A percentile compares a stretch with the other conserved stretches of the same genome.
phyloP scores from a whole-genome alignment of 2,888 invertebrate species.

The Oscheius onirici region DNA sequence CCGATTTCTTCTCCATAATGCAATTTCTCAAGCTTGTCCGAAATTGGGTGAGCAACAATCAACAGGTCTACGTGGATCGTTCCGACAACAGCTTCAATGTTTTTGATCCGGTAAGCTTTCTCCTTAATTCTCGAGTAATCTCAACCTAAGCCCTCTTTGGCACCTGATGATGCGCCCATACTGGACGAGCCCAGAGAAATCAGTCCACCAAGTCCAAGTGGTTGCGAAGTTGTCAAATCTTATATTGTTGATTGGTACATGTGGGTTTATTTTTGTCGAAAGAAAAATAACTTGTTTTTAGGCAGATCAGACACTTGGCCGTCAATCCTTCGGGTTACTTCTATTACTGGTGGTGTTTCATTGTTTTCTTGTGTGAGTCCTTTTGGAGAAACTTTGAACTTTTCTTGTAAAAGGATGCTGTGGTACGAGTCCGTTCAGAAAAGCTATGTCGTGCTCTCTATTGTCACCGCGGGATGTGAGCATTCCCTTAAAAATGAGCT shows the following conservation, averaged over 20 bases:
- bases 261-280: neutral
- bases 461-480: too few relatives aligned
- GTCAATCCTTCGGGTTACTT: slow-evolving; percentile 36
- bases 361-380: slow-evolving; percentile 44
- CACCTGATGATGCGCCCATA: slow-evolving; percentile 15
- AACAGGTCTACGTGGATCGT: neutral
- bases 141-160: slow-evolving; percentile 2
- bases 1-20: neutral
- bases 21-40: slow-evolving; percentile 9
- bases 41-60: slow-evolving; percentile 11
- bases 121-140: neutral
- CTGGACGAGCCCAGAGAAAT: neutral
- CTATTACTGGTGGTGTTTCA: slow-evolving; percentile 65
- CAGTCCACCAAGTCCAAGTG: neutral
- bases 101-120: slow-evolving; percentile 7
- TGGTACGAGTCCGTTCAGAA: too few relatives aligned
- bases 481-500: too few relatives aligned
- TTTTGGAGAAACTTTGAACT: neutral
- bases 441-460: too few relatives aligned
- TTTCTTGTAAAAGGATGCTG: too few relatives aligned
- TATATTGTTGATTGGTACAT: neutral
- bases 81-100: neutral
- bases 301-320: slow-evolving; percentile 26
- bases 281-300: neutral
- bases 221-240: neutral